Conservation (phyloP, 2,113 vertebrate species). For the Orycteropus afer region DNA sequence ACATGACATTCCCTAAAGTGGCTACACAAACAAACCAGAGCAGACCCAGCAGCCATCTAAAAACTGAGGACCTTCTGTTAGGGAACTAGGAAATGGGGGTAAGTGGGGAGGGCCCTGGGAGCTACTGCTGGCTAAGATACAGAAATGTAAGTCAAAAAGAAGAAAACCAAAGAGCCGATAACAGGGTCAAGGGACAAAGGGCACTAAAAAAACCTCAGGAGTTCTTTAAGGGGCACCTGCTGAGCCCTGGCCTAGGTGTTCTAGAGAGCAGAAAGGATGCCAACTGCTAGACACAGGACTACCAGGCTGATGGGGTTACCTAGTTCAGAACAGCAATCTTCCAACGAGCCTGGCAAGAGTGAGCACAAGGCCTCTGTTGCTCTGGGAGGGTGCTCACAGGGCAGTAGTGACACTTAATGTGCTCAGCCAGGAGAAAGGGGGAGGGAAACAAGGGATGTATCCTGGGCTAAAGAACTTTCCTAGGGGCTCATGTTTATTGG, state of each 20-base stretch:
- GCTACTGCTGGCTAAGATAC: neutral
- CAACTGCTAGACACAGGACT: neutral
- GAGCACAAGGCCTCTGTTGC: neutral
- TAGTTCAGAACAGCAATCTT: neutral
- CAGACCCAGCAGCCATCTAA: neutral
- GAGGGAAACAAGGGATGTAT: neutral
- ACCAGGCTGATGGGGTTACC: neutral
- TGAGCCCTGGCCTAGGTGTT: neutral
- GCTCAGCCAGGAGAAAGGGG: neutral
- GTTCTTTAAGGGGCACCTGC: neutral
- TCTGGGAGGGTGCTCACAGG: neutral
- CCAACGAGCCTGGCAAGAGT: neutral
- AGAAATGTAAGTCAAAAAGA: constrained; percentile 14
- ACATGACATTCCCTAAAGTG: neutral
- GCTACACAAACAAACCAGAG: neutral
- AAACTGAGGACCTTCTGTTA: neutral
- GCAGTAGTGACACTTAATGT: neutral
- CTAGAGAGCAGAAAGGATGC: neutral
- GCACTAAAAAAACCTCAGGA: neutral
- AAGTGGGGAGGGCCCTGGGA: neutral
- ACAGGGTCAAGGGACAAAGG: neutral
- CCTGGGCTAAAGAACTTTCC: neutral
- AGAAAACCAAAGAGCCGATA: neutral
- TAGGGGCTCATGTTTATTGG: constrained; percentile 52
- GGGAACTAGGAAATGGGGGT: neutral